Percentiles rank a stretch among this genome's conserved stretches.
Conservation (phyloP, 35 echinoderm and acorn worm genomes). For the Anneissia japonica region DNA sequence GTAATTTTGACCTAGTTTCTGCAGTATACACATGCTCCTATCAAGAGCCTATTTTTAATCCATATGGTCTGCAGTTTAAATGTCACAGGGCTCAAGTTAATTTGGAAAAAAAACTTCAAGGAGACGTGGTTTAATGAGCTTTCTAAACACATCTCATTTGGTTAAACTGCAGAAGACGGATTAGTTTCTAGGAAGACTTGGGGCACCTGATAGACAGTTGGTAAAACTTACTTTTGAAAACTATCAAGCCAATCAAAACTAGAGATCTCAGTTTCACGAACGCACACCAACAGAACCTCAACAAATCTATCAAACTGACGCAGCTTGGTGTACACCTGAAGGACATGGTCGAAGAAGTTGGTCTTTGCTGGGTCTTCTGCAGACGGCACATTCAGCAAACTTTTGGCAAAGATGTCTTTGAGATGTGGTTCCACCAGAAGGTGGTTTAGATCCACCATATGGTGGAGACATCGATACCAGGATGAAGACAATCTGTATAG, state of each 20-base stretch:
- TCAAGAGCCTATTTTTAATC: too few species aligned
- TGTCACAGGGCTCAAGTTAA: too few species aligned
- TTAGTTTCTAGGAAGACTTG: too few species aligned
- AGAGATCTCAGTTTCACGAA: not conserved
- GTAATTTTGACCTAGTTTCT: too few species aligned
- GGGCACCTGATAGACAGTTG: too few species aligned
- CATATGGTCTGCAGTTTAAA: too few species aligned
- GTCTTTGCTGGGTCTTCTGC: not conserved
- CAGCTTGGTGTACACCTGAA: not conserved
- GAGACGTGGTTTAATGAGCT: too few species aligned
- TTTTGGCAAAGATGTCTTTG: not conserved
- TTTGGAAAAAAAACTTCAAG: too few species aligned
- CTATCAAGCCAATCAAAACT: not conserved
- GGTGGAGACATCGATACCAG: not conserved
- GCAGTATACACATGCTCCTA: too few species aligned
- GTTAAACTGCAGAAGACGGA: too few species aligned
- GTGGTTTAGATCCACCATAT: not conserved
- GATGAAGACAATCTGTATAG: not conserved
- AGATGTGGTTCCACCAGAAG: not conserved
- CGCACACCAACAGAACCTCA: not conserved
- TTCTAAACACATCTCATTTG: too few species aligned
- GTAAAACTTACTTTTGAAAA: not conserved
- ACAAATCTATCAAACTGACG: not conserved
- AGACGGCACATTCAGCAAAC: not conserved
- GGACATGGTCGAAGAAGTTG: not conserved